Evolutionary conservation across 2,797 vertebrate species (phyloP).

Genomic region (Fundulus diaphanus): DNA sequence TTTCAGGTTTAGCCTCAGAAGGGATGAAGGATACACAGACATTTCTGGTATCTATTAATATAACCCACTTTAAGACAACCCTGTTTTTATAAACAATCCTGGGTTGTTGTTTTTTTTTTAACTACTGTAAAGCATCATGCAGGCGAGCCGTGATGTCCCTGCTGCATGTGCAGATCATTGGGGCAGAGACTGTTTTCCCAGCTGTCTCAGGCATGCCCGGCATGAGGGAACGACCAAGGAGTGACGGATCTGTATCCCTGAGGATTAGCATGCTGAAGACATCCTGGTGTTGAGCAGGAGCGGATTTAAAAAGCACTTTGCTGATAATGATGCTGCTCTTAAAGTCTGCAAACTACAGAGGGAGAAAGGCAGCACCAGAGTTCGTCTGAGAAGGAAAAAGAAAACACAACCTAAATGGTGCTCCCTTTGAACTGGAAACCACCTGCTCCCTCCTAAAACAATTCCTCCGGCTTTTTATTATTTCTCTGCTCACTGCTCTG

Average conservation of each 20-base stretch:
- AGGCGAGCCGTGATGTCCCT: constrained; percentile 17
- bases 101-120: constrained; percentile 17
- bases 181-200: constrained; percentile 81
- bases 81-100: constrained; percentile 10
- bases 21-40: not conserved
- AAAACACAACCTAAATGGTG: constrained; percentile 74
- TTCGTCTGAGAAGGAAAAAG: constrained; percentile 43
- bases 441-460: constrained; percentile 76
- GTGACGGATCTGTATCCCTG: constrained; percentile 77
- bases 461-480: constrained; percentile 69
- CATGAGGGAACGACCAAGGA: constrained; percentile 77
- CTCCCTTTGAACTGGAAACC: constrained; percentile 72
- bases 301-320: constrained; percentile 84
- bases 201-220: constrained; percentile 81
- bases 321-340: constrained; percentile 80
- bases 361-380: constrained; percentile 47
- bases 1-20: not conserved
- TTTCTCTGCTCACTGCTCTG: constrained; percentile 53
- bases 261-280: constrained; percentile 83
- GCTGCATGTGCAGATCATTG: constrained; percentile 51
- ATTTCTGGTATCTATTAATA: not conserved
- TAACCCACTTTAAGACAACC: constrained; percentile 2
- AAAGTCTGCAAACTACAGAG: constrained; percentile 60
- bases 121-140: constrained; percentile 44
- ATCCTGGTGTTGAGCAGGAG: constrained; percentile 77